phyloP scores from a whole-genome alignment of 2,113 vertebrate genomes.

The Cyanocitta stelleri region DNA sequence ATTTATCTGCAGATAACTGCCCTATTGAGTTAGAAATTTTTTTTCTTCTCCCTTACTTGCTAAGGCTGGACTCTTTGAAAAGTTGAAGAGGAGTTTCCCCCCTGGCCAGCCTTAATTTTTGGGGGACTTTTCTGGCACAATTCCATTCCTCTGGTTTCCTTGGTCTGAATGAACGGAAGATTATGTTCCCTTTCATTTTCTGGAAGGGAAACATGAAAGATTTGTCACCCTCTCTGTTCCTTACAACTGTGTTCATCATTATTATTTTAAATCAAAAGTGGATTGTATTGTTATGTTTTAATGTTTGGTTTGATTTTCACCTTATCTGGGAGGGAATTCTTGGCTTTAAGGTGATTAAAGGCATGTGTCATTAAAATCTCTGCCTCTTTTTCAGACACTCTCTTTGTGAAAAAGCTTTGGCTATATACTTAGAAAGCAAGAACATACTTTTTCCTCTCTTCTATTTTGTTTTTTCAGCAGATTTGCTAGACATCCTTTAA shows the following conservation, averaged over 20 bases:
- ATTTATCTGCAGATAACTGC: not conserved
- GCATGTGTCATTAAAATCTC: accelerated
- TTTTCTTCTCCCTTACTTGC: not conserved
- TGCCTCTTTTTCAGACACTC: slow-evolving; percentile 62
- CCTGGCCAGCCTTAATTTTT: not conserved
- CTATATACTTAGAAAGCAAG: slow-evolving; percentile 76
- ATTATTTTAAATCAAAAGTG: not conserved
- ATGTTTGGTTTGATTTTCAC: not conserved
- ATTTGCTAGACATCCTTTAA: slow-evolving; percentile 82
- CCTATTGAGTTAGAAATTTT: not conserved
- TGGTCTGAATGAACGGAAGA: not conserved
- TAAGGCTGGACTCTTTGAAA: not conserved
- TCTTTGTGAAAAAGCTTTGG: slow-evolving; percentile 80
- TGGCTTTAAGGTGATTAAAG: not conserved
- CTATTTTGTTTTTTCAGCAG: slow-evolving; percentile 78
- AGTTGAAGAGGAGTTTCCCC: not conserved
- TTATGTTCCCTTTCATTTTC: not conserved
- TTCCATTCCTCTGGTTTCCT: not conserved
- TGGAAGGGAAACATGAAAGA: accelerated
- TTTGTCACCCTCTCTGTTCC: not conserved
- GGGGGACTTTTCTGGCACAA: not conserved
- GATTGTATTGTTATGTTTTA: not conserved
- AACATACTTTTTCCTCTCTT: slow-evolving; percentile 73
- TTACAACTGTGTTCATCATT: not conserved
- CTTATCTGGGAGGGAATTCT: not conserved